Conservation (phyloP, 1,140 invertebrate genomes). For the Tetramorium parvispinum region DNA sequence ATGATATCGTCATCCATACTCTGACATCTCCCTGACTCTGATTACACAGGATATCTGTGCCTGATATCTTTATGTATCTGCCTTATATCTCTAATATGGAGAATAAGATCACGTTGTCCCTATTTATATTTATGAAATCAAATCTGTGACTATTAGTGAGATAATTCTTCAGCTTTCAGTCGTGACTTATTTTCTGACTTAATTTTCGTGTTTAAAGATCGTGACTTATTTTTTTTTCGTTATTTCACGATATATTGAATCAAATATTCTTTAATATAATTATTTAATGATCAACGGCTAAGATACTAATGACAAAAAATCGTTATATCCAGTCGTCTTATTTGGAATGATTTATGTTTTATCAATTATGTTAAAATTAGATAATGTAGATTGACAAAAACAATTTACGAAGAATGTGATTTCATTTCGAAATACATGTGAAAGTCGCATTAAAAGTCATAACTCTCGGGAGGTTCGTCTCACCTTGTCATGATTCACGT, state of each 20-base stretch:
- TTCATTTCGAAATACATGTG: not conserved
- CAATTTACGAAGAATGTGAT: not conserved
- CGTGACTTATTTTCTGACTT: too few species aligned
- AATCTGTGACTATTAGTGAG: not conserved
- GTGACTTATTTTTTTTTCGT: not conserved
- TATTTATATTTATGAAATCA: not conserved
- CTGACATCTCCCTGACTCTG: not conserved
- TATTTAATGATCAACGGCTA: not conserved
- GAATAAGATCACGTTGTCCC: not conserved
- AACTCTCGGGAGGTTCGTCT: slow-evolving; percentile 14
- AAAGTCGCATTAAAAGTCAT: slow-evolving; percentile 15
- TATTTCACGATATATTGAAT: not conserved
- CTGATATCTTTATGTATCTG: not conserved
- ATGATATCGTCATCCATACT: not conserved
- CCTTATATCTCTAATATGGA: not conserved
- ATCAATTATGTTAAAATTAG: not conserved
- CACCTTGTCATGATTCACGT: slow-evolving; percentile 25
- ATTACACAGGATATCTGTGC: not conserved
- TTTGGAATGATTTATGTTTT: not conserved
- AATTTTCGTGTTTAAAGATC: too few species aligned
- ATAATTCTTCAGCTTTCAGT: too few species aligned
- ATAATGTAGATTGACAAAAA: not conserved
- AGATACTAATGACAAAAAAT: not conserved
- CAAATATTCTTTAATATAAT: not conserved
- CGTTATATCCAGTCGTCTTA: not conserved